phyloP scores from a whole-genome alignment of 2,888 invertebrate species.

The Pachymerium ferrugineum region DNA sequence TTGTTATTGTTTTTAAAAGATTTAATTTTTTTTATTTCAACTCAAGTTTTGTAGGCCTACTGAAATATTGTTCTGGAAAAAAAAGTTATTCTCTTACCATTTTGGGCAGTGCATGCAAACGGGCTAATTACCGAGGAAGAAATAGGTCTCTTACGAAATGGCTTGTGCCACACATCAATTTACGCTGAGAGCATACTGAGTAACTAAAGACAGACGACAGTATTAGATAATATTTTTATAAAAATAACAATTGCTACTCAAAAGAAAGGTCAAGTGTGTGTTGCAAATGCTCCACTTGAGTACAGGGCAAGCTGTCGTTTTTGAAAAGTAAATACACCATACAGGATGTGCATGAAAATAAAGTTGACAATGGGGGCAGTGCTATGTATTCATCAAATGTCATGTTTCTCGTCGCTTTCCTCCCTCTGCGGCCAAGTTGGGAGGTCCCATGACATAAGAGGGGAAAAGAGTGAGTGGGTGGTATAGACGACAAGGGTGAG shows the following conservation, averaged over 20 bases:
- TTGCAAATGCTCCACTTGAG: no score
- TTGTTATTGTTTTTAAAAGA: neutral
- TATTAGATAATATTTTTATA: neutral
- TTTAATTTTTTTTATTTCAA: neutral
- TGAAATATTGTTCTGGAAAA: neutral
- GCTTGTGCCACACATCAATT: constrained; percentile 25
- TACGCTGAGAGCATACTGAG: constrained; percentile 22
- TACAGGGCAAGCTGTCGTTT: no score
- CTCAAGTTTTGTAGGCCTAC: neutral
- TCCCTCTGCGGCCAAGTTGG: constrained; percentile 11
- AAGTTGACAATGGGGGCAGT: no score
- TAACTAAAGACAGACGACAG: constrained; percentile 6
- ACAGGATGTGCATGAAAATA: neutral
- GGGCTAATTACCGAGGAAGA: constrained; percentile 21
- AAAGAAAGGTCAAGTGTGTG: no score
- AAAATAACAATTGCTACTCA: no score
- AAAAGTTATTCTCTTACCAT: neutral
- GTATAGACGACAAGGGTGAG: constrained; percentile 3
- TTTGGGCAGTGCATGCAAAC: constrained; percentile 24
- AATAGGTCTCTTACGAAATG: neutral
- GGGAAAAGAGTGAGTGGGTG: constrained; percentile 14
- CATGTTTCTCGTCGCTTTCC: neutral
- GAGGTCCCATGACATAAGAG: neutral
- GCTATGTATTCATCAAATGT: neutral
- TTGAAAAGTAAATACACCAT: no score